phyloP scores from a whole-genome alignment of 1,140 invertebrate genomes.

The Luehdorfia chinensis region DNA sequence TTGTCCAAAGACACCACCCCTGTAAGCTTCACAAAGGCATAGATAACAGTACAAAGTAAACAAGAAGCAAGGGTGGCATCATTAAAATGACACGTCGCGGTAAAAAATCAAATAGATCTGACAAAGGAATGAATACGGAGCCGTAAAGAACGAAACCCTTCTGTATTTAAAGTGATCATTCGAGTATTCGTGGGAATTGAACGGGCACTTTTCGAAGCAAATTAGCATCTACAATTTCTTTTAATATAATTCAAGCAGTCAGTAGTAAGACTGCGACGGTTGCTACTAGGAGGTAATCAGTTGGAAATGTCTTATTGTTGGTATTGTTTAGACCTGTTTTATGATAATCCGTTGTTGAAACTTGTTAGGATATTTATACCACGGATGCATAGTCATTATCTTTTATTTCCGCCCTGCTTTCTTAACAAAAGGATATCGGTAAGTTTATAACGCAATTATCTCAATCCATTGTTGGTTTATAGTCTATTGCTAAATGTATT shows the following conservation, averaged over 20 bases:
- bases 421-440: conserved; percentile 1
- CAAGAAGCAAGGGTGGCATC: conserved; percentile 39
- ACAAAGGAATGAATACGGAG: conserved; percentile 6
- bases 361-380: background rate
- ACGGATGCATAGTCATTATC: no score
- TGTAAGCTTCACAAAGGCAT: conserved; percentile 37
- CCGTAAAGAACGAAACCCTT: conserved; percentile 5
- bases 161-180: conserved; percentile 18
- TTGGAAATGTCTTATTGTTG: conserved; percentile 43
- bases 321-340: conserved; percentile 32
- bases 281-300: conserved; percentile 41
- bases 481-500: no score
- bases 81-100: conserved; percentile 47
- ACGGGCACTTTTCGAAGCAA: conserved; percentile 1
- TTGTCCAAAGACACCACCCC: conserved; percentile 54
- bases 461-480: background rate
- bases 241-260: conserved; percentile 22
- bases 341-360: conserved; percentile 26
- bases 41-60: conserved; percentile 53
- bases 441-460: conserved; percentile 12
- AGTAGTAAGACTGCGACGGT: conserved; percentile 24
- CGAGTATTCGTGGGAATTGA: conserved; percentile 37
- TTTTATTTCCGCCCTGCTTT: no score
- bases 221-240: conserved; percentile 40
- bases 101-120: conserved; percentile 37